These are phyloP conservation scores for Salvelinus namaycush DNA, from an alignment of 2,113 vertebrate species.

Conservation along the genomic window DNA sequence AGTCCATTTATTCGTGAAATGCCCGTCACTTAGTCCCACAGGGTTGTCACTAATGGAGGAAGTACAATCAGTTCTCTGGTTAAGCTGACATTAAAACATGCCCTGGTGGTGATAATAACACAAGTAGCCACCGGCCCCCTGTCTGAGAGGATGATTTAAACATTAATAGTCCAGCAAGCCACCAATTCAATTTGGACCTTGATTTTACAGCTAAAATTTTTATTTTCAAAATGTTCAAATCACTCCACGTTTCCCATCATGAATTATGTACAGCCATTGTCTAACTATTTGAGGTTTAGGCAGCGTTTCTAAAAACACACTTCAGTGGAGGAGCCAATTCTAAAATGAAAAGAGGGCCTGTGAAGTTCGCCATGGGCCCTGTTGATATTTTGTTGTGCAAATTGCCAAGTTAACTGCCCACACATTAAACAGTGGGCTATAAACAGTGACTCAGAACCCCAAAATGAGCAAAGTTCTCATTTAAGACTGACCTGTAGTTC, in stretches of 20 bases:
- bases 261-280: slow-evolving; percentile 59
- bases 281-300: slow-evolving; percentile 65
- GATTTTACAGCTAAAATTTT: slow-evolving; percentile 23
- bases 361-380: slow-evolving; percentile 54
- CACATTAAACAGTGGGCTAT: slow-evolving; percentile 47
- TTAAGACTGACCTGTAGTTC: slow-evolving; percentile 13
- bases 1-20: too few relatives aligned
- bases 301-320: slow-evolving; percentile 54
- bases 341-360: slow-evolving; percentile 44
- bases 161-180: slow-evolving; percentile 34
- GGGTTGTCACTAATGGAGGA: too few relatives aligned
- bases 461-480: slow-evolving; percentile 34
- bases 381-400: slow-evolving; percentile 56
- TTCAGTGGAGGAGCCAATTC: slow-evolving; percentile 53
- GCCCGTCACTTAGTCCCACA: too few relatives aligned
- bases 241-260: slow-evolving; percentile 33
- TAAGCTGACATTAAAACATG: too few relatives aligned
- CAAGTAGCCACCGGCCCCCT: too few relatives aligned
- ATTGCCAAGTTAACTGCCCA: slow-evolving; percentile 57
- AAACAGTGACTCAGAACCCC: slow-evolving; percentile 33
- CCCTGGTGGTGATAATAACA: too few relatives aligned
- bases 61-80: too few relatives aligned
- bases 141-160: slow-evolving; percentile 6
- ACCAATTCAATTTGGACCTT: slow-evolving; percentile 40
- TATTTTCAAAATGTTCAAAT: slow-evolving; percentile 45